These are phyloP conservation scores for Onthophagus taurus DNA, from an alignment of 1,140 invertebrate species.

Conservation along the genomic window DNA sequence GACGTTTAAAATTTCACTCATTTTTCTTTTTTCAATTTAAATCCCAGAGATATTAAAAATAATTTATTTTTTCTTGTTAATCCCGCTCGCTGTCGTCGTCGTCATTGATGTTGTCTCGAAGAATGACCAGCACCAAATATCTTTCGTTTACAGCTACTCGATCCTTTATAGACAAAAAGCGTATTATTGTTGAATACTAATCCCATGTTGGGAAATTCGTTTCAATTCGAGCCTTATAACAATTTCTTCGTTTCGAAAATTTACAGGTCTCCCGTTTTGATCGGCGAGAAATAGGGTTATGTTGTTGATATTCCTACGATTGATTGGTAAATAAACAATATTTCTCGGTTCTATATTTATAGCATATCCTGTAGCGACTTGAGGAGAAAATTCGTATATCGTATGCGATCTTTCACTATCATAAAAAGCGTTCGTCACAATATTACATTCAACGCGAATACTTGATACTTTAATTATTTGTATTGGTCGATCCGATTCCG, in stretches of 20 bases:
- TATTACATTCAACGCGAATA: slow-evolving; percentile 24
- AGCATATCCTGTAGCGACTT: slow-evolving; percentile 25
- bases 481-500: slow-evolving; percentile 19
- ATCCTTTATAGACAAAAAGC: not conserved
- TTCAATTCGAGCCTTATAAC: slow-evolving; percentile 20
- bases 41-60: not conserved
- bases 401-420: slow-evolving; percentile 26
- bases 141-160: not conserved
- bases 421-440: slow-evolving; percentile 24
- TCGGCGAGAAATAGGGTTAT: slow-evolving; percentile 21
- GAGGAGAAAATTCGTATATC: slow-evolving; percentile 30
- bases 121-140: not conserved
- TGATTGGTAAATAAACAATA: slow-evolving; percentile 33
- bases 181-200: no score
- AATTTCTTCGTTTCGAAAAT: slow-evolving; percentile 23
- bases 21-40: slow-evolving; percentile 3
- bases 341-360: slow-evolving; percentile 26
- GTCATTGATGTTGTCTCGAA: not conserved
- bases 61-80: slow-evolving; percentile 2
- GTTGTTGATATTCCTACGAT: slow-evolving; percentile 18
- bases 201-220: slow-evolving; percentile 11
- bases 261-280: slow-evolving; percentile 23
- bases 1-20: slow-evolving; percentile 3
- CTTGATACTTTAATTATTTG: slow-evolving; percentile 18
- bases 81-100: not conserved